Evolutionary conservation across 2,888 invertebrate species (phyloP).

Genomic region (Eupithecia subfuscata): DNA sequence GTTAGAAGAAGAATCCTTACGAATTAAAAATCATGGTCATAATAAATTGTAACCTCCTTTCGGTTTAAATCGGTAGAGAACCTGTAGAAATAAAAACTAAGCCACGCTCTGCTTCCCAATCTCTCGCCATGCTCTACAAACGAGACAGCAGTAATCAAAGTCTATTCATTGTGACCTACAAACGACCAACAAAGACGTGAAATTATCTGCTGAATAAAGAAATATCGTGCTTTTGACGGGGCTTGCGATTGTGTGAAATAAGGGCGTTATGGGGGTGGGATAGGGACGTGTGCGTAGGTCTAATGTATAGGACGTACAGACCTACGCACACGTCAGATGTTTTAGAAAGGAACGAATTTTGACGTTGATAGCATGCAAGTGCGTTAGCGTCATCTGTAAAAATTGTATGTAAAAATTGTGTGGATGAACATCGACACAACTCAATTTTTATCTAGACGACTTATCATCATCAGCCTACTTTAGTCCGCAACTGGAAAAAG

Average conservation of each 20-base stretch:
- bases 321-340: neutral
- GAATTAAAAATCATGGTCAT: no score
- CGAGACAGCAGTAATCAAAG: slow-evolving; percentile 20
- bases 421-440: no score
- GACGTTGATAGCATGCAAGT: neutral
- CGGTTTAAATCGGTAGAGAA: neutral
- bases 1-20: neutral
- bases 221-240: slow-evolving; percentile 52
- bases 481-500: no score
- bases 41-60: no score
- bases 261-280: neutral
- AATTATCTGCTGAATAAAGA: slow-evolving; percentile 45
- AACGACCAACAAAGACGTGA: slow-evolving; percentile 41
- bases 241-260: slow-evolving; percentile 18
- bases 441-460: no score
- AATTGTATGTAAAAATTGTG: no score
- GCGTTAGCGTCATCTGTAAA: no score
- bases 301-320: no score
- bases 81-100: neutral
- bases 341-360: neutral
- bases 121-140: neutral
- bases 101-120: neutral
- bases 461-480: no score
- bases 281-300: no score
- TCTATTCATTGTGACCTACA: slow-evolving; percentile 40